Percentiles rank a stretch among this genome's conserved stretches.
Evolutionary conservation across 2,797 vertebrate genomes (phyloP).

Genomic region (Adrianichthys oophorus): DNA sequence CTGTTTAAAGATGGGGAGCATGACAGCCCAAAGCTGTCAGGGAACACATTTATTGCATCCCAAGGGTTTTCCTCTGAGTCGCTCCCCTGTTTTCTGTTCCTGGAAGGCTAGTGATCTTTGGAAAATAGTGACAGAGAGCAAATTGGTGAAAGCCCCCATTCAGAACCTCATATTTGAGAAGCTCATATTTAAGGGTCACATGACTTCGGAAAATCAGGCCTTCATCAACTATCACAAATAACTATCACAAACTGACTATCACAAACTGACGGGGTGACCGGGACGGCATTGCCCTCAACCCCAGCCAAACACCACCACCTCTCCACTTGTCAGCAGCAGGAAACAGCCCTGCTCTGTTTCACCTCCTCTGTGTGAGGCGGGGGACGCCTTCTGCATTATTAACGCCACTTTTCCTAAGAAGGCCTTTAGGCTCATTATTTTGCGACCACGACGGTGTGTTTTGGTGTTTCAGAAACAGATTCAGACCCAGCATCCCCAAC

Average conservation of each 20-base stretch:
- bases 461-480: conserved; percentile 56
- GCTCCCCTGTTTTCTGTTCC: conserved; percentile 36
- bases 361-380: conserved; percentile 63
- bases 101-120: conserved; percentile 63
- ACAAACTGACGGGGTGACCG: conserved; percentile 69
- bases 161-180: too few relatives aligned
- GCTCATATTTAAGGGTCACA: too few relatives aligned
- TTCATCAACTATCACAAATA: conserved; percentile 15
- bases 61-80: conserved; percentile 42
- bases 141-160: conserved; percentile 42
- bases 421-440: conserved; percentile 74
- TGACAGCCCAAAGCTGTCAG: conserved; percentile 51
- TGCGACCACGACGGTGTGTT: conserved; percentile 69
- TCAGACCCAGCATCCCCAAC: too few relatives aligned
- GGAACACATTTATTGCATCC: conserved; percentile 34
- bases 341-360: conserved; percentile 11
- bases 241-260: too few relatives aligned
- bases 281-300: conserved; percentile 49
- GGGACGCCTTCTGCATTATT: conserved; percentile 79
- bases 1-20: conserved; percentile 73
- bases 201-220: too few relatives aligned
- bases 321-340: not conserved
- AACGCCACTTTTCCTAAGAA: conserved; percentile 80
- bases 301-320: conserved; percentile 42
- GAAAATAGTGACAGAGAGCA: conserved; percentile 63